A percentile compares a stretch with the other conserved stretches of the same genome.
Evolutionary conservation across 2,113 vertebrate species (phyloP).

Genomic region (Jaculus jaculus): DNA sequence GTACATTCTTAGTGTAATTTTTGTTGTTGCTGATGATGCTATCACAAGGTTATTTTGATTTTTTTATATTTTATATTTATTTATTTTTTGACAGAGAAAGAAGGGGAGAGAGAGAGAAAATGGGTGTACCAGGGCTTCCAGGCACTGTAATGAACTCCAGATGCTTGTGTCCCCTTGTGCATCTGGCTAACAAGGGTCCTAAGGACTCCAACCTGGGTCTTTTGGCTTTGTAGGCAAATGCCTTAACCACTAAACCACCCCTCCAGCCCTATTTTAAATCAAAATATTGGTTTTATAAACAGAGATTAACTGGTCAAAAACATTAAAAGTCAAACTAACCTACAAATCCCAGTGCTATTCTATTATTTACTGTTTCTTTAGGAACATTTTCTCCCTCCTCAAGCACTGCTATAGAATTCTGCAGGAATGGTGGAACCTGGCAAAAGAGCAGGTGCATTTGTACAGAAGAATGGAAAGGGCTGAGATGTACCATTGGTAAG

Average conservation of each 20-base stretch:
- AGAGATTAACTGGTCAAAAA: constrained; percentile 31
- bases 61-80: too few relatives aligned
- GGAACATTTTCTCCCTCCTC: background rate
- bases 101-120: too few relatives aligned
- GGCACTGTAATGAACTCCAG: too few relatives aligned
- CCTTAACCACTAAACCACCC: too few relatives aligned
- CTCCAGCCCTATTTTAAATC: background rate
- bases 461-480: constrained; percentile 75
- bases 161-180: too few relatives aligned
- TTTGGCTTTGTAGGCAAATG: too few relatives aligned
- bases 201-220: too few relatives aligned
- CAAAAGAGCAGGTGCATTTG: constrained; percentile 60
- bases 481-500: constrained; percentile 73
- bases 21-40: background rate
- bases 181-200: too few relatives aligned
- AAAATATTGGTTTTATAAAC: constrained; percentile 13
- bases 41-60: too few relatives aligned
- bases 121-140: too few relatives aligned
- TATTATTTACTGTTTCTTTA: constrained; percentile 46
- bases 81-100: too few relatives aligned
- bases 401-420: background rate
- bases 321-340: background rate
- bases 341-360: background rate
- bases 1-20: background rate
- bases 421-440: constrained; percentile 71